phyloP scores from a whole-genome alignment of 2,888 invertebrate species.

The Dryomyza anilis region DNA sequence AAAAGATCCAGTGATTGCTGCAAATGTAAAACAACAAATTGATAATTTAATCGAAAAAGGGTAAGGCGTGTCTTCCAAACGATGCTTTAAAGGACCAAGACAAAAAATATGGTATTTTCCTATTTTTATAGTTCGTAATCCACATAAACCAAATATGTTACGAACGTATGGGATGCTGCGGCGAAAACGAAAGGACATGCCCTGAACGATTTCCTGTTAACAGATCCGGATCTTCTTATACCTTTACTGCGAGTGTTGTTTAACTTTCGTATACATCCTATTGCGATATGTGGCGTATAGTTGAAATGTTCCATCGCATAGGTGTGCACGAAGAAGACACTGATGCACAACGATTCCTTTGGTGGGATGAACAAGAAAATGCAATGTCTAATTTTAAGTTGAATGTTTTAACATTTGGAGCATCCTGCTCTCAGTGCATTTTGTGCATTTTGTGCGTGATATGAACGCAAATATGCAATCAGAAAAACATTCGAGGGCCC shows the following conservation, averaged over 20 bases:
- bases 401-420: not conserved
- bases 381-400: not conserved
- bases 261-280: conserved; percentile 17
- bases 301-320: conserved; percentile 31
- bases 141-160: conserved; percentile 25
- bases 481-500: too few relatives aligned
- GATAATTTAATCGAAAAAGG: too few relatives aligned
- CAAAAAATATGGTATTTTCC: too few relatives aligned
- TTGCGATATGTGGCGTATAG: conserved; percentile 25
- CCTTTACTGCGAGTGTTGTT: conserved; percentile 23
- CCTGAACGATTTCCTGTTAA: conserved; percentile 24
- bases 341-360: conserved; percentile 27
- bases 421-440: too few relatives aligned
- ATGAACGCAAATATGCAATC: too few relatives aligned
- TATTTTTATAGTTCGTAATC: conserved; percentile 7
- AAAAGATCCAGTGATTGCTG: too few relatives aligned
- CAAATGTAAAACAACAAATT: too few relatives aligned
- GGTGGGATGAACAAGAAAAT: conserved; percentile 11
- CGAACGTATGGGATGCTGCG: conserved; percentile 25
- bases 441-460: too few relatives aligned
- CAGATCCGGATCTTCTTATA: conserved; percentile 15
- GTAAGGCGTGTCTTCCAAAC: too few relatives aligned
- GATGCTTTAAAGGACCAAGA: not conserved
- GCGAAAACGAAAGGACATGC: not conserved
- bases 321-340: conserved; percentile 18